phyloP scores from a whole-genome alignment of 2,888 invertebrate genomes.

The Cephalotes varians region DNA sequence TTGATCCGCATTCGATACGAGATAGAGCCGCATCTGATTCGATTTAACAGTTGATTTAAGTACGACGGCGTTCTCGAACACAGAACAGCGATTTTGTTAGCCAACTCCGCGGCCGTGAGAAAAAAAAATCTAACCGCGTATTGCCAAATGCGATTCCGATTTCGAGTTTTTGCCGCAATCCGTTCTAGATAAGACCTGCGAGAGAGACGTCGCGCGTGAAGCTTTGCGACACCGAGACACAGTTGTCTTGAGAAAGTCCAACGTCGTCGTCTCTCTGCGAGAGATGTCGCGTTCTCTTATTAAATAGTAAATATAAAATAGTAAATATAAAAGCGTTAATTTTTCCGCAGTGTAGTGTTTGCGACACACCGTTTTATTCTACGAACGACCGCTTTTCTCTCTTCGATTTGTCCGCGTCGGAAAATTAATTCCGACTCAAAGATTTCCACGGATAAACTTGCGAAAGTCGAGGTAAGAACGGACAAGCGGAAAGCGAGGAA shows the following conservation, averaged over 20 bases:
- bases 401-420: not conserved
- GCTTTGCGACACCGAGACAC: conserved; percentile 2
- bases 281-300: not conserved
- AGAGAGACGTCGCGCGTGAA: conserved; percentile 3
- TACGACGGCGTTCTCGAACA: too few species aligned
- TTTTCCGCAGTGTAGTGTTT: not conserved
- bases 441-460: not conserved
- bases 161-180: not conserved
- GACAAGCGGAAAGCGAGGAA: not conserved
- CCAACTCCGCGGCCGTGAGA: not conserved
- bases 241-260: not conserved
- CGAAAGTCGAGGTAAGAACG: not conserved
- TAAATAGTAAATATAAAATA: too few species aligned
- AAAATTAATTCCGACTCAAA: not conserved
- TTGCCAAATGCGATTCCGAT: not conserved
- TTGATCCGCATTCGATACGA: conserved; percentile 52
- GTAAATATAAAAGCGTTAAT: conserved; percentile 2
- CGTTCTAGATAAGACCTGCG: not conserved
- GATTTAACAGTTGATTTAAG: conserved; percentile 9
- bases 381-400: not conserved
- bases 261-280: not conserved
- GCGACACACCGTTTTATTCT: not conserved
- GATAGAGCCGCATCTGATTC: not conserved
- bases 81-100: too few species aligned
- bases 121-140: not conserved